A percentile compares a stretch with the other conserved stretches of the same genome.
Evolutionary conservation across 2,888 invertebrate species (phyloP).

Genomic region (Tricholauxania praeusta): DNA sequence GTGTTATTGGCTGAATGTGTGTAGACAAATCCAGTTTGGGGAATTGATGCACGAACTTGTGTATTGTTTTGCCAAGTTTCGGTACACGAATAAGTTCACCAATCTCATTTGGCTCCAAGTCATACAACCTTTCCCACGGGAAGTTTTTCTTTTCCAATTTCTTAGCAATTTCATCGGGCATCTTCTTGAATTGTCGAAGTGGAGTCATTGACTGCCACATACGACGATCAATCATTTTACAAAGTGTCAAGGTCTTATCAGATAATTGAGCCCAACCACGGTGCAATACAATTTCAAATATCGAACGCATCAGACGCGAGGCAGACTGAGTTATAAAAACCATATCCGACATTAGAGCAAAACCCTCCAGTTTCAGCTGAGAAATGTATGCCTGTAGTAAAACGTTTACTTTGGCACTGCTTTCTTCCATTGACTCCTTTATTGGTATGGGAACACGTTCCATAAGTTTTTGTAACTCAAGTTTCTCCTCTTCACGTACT

Average conservation of each 20-base stretch:
- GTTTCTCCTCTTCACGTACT: conserved; percentile 95
- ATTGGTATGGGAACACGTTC: conserved; percentile 98
- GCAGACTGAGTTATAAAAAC: conserved; percentile 99
- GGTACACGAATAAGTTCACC: conserved; percentile 78
- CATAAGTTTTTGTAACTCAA: conserved; percentile 92
- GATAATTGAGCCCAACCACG: conserved; percentile 97
- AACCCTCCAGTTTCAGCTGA: conserved; percentile 96
- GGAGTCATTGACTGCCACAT: conserved; percentile 99
- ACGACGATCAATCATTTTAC: conserved; percentile 98
- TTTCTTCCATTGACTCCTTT: conserved; percentile 98
- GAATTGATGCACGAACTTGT: conserved; percentile 89
- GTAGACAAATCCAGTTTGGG: conserved; percentile 96
- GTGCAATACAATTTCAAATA: conserved; percentile 95
- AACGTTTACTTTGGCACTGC: conserved; percentile 94
- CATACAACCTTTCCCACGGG: conserved; percentile 94
- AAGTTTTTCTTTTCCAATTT: conserved; percentile 98
- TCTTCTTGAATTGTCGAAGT: conserved; percentile 94
- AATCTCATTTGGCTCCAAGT: conserved; percentile 96
- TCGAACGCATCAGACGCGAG: conserved; percentile 92
- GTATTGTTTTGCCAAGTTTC: conserved; percentile 85
- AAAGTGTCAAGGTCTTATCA: conserved; percentile 93
- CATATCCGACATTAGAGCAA: conserved; percentile 99
- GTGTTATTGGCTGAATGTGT: conserved; percentile 97
- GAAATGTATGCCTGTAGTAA: conserved; percentile 98
- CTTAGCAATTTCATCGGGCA: conserved; percentile 96